These are phyloP conservation scores for Cheirogaleus medius DNA, from an alignment of 2,113 vertebrate species.

Conservation along the genomic window DNA sequence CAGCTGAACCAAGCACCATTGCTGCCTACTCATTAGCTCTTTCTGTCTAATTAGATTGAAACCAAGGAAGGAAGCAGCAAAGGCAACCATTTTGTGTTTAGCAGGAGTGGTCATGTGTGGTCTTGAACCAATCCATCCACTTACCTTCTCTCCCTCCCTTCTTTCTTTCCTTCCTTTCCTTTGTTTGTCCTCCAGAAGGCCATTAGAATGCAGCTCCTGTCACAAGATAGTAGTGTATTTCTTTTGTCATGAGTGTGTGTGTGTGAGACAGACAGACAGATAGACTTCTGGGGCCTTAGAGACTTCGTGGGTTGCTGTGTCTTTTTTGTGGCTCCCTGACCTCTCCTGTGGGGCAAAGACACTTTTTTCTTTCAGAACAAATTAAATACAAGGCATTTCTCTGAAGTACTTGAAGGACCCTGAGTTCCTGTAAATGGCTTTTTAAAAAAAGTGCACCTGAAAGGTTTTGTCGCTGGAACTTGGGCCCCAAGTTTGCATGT, in stretches of 20 bases:
- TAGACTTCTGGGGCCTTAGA: constrained; percentile 25
- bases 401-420: constrained; percentile 71
- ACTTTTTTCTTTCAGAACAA: constrained; percentile 25
- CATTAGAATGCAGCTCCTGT: not conserved
- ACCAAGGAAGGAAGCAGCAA: constrained; percentile 45
- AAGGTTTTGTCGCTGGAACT: constrained; percentile 68
- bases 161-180: not conserved
- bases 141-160: no score
- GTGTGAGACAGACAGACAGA: not conserved
- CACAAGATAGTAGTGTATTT: not conserved
- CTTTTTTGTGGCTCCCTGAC: not conserved
- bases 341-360: constrained; percentile 1
- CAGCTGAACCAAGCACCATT: constrained; percentile 58
- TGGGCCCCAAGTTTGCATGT: constrained; percentile 52
- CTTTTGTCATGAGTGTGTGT: not conserved
- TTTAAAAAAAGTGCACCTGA: constrained; percentile 73
- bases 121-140: not conserved
- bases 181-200: not conserved
- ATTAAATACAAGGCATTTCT: constrained; percentile 72
- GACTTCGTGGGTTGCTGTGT: not conserved
- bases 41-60: constrained; percentile 72
- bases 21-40: constrained; percentile 56
- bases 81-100: constrained; percentile 47
- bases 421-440: constrained; percentile 77
- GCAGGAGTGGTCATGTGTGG: not conserved